A percentile compares a stretch with the other conserved stretches of the same genome.
These are phyloP conservation scores for Lutraria lutraria DNA, from an alignment of 2,888 invertebrate genomes.

Conservation along the genomic window DNA sequence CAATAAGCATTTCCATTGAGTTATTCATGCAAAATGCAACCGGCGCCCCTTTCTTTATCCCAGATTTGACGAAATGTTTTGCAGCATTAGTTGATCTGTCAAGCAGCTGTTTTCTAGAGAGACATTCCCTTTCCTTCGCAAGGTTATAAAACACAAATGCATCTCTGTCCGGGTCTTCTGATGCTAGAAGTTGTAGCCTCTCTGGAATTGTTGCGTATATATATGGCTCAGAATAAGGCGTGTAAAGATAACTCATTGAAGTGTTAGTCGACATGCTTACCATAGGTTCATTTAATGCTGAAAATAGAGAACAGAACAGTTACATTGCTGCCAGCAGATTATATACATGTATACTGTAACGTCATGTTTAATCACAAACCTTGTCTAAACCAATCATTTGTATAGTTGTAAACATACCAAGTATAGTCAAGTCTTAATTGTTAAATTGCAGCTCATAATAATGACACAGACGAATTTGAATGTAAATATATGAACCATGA, in stretches of 20 bases:
- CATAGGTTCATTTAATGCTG: too few species aligned
- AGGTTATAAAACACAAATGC: slow-evolving; percentile 60
- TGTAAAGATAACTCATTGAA: slow-evolving; percentile 45
- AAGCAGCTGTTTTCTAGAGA: slow-evolving; percentile 51
- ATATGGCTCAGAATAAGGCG: slow-evolving; percentile 36
- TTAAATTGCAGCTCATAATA: too few species aligned
- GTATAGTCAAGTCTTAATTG: too few species aligned
- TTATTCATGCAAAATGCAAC: slow-evolving; percentile 63
- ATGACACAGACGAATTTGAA: too few species aligned
- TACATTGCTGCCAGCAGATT: too few species aligned
- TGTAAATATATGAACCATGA: too few species aligned
- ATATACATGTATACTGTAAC: too few species aligned
- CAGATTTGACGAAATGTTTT: slow-evolving; percentile 43
- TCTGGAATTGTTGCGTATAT: slow-evolving; percentile 57
- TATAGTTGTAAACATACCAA: too few species aligned
- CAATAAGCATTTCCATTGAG: slow-evolving; percentile 55
- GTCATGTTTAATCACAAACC: too few species aligned
- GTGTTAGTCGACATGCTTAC: not conserved
- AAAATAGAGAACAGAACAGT: too few species aligned
- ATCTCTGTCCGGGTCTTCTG: slow-evolving; percentile 50
- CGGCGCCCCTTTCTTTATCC: slow-evolving; percentile 48
- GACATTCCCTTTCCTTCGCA: slow-evolving; percentile 23
- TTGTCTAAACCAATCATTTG: too few species aligned
- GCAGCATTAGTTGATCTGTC: slow-evolving; percentile 40
- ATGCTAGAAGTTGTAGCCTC: slow-evolving; percentile 48